Evolutionary conservation across 2,113 vertebrate genomes (phyloP).

Genomic region (Actenoides lindsayi): DNA sequence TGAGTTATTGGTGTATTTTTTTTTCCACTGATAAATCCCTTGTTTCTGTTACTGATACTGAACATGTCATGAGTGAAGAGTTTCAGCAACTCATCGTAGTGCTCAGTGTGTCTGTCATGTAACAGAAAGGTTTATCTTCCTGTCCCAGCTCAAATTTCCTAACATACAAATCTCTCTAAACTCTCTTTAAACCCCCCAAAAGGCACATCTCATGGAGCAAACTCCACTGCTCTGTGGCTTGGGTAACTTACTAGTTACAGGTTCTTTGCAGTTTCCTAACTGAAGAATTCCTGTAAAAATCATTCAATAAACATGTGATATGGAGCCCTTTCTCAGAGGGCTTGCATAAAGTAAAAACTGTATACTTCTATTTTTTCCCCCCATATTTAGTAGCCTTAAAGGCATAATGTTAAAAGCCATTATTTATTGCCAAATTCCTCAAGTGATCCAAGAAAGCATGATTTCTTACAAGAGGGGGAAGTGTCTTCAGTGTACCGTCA

Average conservation of each 20-base stretch:
- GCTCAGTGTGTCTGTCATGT: neutral
- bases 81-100: neutral
- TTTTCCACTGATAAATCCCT: neutral
- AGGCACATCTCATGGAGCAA: neutral
- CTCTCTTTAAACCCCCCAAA: neutral
- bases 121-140: neutral
- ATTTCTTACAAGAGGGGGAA: neutral
- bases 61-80: neutral
- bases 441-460: neutral
- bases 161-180: neutral
- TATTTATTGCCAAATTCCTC: constrained; percentile 10
- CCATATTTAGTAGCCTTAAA: neutral
- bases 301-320: neutral
- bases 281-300: neutral
- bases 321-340: neutral
- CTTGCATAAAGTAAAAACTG: neutral
- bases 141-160: constrained; percentile 6
- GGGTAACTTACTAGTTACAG: neutral
- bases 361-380: neutral
- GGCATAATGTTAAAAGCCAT: neutral
- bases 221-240: neutral
- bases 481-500: neutral
- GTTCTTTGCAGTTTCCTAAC: neutral
- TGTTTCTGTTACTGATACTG: constrained; percentile 32
- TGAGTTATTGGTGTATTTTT: neutral